Evolutionary conservation across 1,140 invertebrate genomes (phyloP), one percentile per base, ranked within the genome.

Genomic region (Marisa cornuarietis): DNA sequence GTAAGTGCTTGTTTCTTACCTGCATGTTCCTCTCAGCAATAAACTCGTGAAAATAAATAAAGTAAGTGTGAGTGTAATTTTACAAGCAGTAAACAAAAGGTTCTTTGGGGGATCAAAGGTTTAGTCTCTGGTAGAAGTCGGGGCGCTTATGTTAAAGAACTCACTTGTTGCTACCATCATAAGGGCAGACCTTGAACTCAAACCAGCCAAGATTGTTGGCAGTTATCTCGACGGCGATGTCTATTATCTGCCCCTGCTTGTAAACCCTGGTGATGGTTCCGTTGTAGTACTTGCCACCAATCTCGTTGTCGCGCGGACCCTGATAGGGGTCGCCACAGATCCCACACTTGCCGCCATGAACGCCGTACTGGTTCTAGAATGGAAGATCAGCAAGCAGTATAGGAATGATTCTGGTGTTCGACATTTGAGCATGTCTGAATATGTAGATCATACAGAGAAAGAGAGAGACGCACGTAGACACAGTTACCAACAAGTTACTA

Each of bases 241-340:
- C 72, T 18, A 86, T 79, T 10, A 24, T 61, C 54, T 82, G 77
- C 49, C 81, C 81, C 58, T 89, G 87, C 11, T 80, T 83, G 63
- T 85, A 87, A 76, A 88, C 87, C n/a, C 79, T 68, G n/a, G 74
- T 52, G 22, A 87, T 86, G 24, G 81, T 79, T 18, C 84, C 85
- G 14, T 62, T 83, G 20, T 82, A 83, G 68, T 83, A 88, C 31
- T 80, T 83, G 13, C 87, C 85, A 8, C 85, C 85, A 20, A 77
- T 82, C 54, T 86, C 85, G 82, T 91, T 87, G 18, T 84, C 82
- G 18, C 89, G 82, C 9, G 78, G 76, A n/a, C 31, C 79, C 71
- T 76, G 81, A 74, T 79, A 87, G 4, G 86, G 83, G 58, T 91
- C 91, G 10, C 91, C 91, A 85, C 91, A 92, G 13, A 90, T 81